These are phyloP conservation scores for Poliocrania exsul DNA, from an alignment of 2,797 vertebrate species.

Conservation along the genomic window DNA sequence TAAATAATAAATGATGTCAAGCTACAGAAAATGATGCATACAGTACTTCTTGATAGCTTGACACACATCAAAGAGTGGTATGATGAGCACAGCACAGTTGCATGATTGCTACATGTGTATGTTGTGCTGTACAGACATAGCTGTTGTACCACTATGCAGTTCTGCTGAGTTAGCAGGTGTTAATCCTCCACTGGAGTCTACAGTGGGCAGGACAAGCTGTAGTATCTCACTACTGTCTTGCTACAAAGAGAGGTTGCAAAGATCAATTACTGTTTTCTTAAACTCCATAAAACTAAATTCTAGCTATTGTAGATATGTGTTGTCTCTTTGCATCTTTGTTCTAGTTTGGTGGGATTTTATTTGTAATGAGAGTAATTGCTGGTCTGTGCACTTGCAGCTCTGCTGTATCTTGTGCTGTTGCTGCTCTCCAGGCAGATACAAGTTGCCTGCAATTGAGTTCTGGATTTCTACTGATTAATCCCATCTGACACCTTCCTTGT, in stretches of 20 bases:
- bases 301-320: background rate
- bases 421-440: background rate
- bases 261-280: background rate
- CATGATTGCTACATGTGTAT: background rate
- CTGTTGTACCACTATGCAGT: background rate
- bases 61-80: background rate
- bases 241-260: background rate
- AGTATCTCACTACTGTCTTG: background rate
- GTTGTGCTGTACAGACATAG: background rate
- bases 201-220: background rate
- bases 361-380: background rate
- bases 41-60: slow-evolving; percentile 3
- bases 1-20: slow-evolving; percentile 50
- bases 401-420: accelerated
- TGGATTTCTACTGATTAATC: background rate
- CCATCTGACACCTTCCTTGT: background rate
- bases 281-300: background rate
- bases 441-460: accelerated
- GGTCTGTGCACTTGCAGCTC: background rate
- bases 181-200: background rate
- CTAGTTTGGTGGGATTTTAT: background rate
- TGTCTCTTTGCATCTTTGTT: background rate
- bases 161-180: background rate
- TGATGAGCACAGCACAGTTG: background rate
- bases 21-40: background rate